Conservation (phyloP, 2,113 vertebrate species). For the Meriones unguiculatus region DNA sequence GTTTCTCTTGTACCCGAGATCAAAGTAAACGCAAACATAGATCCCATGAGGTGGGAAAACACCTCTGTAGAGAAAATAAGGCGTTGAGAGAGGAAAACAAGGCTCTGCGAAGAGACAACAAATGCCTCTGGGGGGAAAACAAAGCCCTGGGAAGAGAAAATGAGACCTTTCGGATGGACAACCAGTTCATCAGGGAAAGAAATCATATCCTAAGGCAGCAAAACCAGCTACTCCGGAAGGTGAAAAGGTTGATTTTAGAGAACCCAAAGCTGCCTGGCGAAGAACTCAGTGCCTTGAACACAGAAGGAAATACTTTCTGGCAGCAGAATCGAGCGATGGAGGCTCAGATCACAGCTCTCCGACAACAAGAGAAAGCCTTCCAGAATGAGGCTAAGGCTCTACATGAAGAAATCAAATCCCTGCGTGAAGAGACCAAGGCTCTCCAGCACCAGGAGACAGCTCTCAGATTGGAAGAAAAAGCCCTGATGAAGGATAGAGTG, state of each 20-base stretch:
- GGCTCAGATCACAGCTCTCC: slow-evolving; percentile 62
- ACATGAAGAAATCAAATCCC: slow-evolving; percentile 56
- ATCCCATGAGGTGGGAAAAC: not conserved
- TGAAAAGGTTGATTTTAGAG: slow-evolving; percentile 40
- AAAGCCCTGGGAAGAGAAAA: slow-evolving; percentile 36
- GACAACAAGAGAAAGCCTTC: slow-evolving; percentile 64
- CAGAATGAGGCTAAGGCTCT: slow-evolving; percentile 64
- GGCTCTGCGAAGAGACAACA: slow-evolving; percentile 49
- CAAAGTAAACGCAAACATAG: not conserved
- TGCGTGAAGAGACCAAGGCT: slow-evolving; percentile 61
- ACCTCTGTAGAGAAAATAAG: slow-evolving; percentile 6
- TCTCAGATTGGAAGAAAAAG: slow-evolving; percentile 24
- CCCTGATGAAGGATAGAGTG: not conserved
- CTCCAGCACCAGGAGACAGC: slow-evolving; percentile 61
- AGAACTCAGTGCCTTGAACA: slow-evolving; percentile 47
- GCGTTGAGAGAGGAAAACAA: slow-evolving; percentile 34
- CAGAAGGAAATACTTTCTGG: slow-evolving; percentile 26
- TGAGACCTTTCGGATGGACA: slow-evolving; percentile 24
- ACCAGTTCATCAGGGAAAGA: slow-evolving; percentile 34
- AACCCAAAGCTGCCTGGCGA: not conserved
- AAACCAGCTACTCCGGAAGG: slow-evolving; percentile 41
- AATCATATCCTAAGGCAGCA: slow-evolving; percentile 43
- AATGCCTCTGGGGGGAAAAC: slow-evolving; percentile 64
- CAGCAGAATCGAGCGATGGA: slow-evolving; percentile 62
- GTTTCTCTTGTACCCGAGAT: not conserved